Evolutionary conservation across 2,888 invertebrate species (phyloP).

Genomic region (Apamea monoglypha): DNA sequence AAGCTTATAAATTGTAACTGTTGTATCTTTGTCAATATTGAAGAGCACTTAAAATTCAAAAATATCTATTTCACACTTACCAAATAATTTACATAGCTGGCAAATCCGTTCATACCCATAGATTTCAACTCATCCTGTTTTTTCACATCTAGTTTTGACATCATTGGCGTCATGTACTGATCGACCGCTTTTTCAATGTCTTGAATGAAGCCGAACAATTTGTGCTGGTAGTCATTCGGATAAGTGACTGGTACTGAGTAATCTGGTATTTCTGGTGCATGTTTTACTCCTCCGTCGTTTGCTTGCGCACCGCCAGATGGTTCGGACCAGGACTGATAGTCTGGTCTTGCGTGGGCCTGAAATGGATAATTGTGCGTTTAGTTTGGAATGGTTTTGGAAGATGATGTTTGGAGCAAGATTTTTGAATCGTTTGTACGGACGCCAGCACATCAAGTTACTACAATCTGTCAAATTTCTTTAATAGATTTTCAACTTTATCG

Average conservation of each 20-base stretch:
- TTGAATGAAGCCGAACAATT: constrained; percentile 35
- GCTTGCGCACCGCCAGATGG: rapidly evolving
- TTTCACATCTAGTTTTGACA: constrained; percentile 26
- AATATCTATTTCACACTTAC: constrained; percentile 51
- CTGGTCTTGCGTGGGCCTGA: constrained; percentile 53
- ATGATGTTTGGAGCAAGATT: background rate
- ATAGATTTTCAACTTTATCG: too few relatives aligned
- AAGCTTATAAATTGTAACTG: too few relatives aligned
- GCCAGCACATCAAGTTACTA: too few relatives aligned
- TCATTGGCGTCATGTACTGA: constrained; percentile 47
- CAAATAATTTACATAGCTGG: constrained; percentile 49
- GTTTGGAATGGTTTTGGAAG: background rate
- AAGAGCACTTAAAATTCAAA: background rate
- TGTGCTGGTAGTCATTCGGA: background rate
- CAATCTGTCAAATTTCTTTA: too few relatives aligned
- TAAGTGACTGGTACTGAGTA: background rate
- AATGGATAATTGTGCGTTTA: background rate
- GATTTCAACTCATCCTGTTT: constrained; percentile 38
- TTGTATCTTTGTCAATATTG: too few relatives aligned
- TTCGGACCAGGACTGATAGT: background rate
- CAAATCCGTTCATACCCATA: constrained; percentile 36
- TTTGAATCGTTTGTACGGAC: constrained; percentile 17
- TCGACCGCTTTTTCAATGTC: constrained; percentile 46
- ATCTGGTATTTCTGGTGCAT: background rate
- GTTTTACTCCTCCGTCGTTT: background rate